Conservation (phyloP, 2,113 vertebrate species). For the Xyliphius kryptos region DNA sequence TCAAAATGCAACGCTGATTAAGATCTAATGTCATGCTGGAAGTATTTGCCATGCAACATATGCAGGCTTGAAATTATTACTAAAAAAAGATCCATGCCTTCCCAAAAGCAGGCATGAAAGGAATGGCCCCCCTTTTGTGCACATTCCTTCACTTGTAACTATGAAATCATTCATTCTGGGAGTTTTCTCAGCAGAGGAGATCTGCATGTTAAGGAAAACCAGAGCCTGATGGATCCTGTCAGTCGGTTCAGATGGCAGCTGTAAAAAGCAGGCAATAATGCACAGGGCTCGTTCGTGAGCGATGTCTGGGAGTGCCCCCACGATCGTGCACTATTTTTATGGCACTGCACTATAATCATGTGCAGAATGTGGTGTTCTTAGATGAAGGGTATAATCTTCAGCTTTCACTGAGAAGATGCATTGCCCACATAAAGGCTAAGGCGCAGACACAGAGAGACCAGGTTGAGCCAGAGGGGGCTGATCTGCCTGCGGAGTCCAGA, state of each 20-base stretch:
- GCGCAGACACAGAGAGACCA: conserved; percentile 12
- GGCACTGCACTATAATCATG: conserved; percentile 61
- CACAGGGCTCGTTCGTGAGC: conserved; percentile 27
- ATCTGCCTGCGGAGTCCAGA: conserved; percentile 14
- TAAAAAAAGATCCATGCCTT: background rate
- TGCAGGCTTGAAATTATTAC: conserved; percentile 2
- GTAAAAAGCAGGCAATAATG: conserved; percentile 20
- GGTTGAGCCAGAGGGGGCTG: conserved; percentile 3
- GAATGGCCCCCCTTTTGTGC: background rate
- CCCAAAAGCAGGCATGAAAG: background rate
- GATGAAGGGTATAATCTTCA: conserved; percentile 55
- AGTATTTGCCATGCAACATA: conserved; percentile 20
- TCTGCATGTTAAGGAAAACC: conserved; percentile 18
- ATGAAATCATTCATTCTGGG: no score
- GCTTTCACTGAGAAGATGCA: conserved; percentile 38
- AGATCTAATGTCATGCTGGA: conserved; percentile 20
- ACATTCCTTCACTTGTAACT: background rate
- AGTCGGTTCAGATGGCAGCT: conserved; percentile 26
- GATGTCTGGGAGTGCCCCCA: conserved; percentile 52
- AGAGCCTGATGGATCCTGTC: conserved; percentile 23
- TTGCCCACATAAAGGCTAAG: conserved; percentile 24
- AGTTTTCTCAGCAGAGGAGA: no score
- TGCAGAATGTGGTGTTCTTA: conserved; percentile 54
- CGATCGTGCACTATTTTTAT: conserved; percentile 57
- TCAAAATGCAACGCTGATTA: conserved; percentile 35